Base-by-base conservation (phyloP, 2,888 invertebrate species). In the Eristalinus aeneus region DNA sequence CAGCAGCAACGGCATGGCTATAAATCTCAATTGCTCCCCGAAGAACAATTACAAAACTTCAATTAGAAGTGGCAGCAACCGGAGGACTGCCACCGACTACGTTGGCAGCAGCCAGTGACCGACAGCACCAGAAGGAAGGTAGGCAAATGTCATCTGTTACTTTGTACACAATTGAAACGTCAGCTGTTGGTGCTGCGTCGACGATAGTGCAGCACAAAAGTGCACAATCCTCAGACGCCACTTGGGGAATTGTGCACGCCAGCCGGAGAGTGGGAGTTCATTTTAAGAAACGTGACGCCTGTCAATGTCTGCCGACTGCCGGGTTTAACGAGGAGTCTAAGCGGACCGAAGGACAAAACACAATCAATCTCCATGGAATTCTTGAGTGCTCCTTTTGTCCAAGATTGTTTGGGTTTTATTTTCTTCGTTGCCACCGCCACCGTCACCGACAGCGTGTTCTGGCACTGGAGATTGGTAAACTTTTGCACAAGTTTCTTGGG, bases 41-140 rank as follows among this genome's bases (percentile, higher is more conserved):
- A 79, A 79, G 88, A 82, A 78, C 87, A 88, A 88, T 88, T 88
- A 88, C 88, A 74, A 79, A 87, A 88, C 80, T 88, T 88, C 88
- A 88, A 88, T 88, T 88, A 88, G 88, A 88, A 88, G 85, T 77
- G 72, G 78, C 76, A 83, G 82, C 82, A 65, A 76, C 68, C 73
- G 72, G 23, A 11, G 63, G 53, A 64, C 67, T 61, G 58, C 54
- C 53, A n/a, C 31, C 53, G 12, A 20, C n/a, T 32, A 32, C 46
- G 16, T 10, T 61, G 22, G 54, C 71, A 61, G 27, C 20, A n/a
- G n/a, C n/a, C n/a, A n/a, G n/a, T n/a, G 16, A 56, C 12, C 32
- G n/a, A 73, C 20, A 20, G 20, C 63, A 34, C 23, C 60, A n/a
- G 53, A 58, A 36, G 22, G 58, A 60, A 69, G 73, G 82, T 82